These are phyloP conservation scores for Mylabris sibirica DNA, from an alignment of 2,888 invertebrate species.

Conservation along the genomic window DNA sequence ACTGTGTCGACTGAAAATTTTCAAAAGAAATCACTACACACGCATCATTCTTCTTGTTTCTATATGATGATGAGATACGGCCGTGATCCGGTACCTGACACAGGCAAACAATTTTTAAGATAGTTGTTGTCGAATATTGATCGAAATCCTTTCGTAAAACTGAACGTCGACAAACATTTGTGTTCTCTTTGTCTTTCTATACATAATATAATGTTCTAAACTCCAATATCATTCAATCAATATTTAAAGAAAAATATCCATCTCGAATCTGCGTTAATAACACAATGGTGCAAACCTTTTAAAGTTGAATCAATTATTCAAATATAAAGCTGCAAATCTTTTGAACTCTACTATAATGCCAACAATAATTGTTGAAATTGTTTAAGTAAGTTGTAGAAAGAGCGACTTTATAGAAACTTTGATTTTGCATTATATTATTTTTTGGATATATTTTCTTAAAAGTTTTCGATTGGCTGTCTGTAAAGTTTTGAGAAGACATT, in stretches of 20 bases:
- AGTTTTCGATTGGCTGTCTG: conserved; percentile 17
- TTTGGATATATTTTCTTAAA: conserved; percentile 16
- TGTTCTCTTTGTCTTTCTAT: not conserved
- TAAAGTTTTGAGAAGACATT: conserved; percentile 24
- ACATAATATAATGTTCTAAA: not conserved
- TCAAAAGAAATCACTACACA: not conserved
- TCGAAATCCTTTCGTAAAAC: conserved; percentile 31
- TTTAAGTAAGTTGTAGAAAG: too few relatives aligned
- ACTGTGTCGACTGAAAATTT: too few relatives aligned
- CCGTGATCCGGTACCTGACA: conserved; percentile 41
- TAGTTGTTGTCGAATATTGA: conserved; percentile 37
- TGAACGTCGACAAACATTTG: conserved; percentile 31
- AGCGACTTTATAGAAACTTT: too few relatives aligned
- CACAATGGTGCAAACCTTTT: not conserved
- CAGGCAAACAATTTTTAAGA: conserved; percentile 33
- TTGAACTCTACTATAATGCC: too few relatives aligned
- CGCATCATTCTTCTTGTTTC: not conserved
- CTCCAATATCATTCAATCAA: not conserved
- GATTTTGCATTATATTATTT: not conserved
- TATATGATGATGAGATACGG: conserved; percentile 33
- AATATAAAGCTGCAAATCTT: not conserved
- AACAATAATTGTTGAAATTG: too few relatives aligned
- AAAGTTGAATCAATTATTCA: conserved; percentile 4
- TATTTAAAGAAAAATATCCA: not conserved
- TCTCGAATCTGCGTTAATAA: not conserved